Percentiles rank a stretch among this genome's conserved stretches.
phyloP scores from a whole-genome alignment of 2,797 vertebrate species.

The Austrolebias charrua region DNA sequence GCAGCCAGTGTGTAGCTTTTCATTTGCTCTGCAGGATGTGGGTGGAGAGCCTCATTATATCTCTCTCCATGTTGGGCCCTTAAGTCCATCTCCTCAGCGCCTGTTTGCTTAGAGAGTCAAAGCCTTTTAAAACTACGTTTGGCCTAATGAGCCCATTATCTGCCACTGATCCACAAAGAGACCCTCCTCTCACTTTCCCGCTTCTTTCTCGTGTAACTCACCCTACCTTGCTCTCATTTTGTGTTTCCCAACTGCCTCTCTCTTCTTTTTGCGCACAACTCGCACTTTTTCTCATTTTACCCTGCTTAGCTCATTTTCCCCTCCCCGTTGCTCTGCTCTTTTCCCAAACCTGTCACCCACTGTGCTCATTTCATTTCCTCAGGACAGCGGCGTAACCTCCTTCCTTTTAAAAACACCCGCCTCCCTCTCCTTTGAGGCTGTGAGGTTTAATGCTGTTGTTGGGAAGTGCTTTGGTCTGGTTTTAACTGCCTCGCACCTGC shows the following conservation, averaged over 20 bases:
- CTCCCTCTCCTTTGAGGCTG: conserved; percentile 50
- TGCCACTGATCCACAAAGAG: conserved; percentile 82
- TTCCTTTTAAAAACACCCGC: conserved; percentile 61
- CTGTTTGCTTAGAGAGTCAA: conserved; percentile 82
- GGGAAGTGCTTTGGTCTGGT: conserved; percentile 61
- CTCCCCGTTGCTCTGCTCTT: conserved; percentile 34
- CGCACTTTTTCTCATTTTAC: conserved; percentile 32
- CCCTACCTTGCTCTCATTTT: conserved; percentile 43
- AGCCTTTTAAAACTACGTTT: conserved; percentile 79
- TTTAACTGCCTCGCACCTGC: conserved; percentile 75
- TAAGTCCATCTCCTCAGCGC: conserved; percentile 78
- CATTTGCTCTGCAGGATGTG: conserved; percentile 45
- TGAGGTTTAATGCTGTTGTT: conserved; percentile 60
- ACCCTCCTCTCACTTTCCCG: conserved; percentile 61
- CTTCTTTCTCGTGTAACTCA: conserved; percentile 38
- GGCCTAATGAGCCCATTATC: conserved; percentile 85
- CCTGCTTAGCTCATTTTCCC: conserved; percentile 56
- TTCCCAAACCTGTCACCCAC: conserved; percentile 58
- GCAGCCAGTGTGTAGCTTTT: conserved; percentile 61
- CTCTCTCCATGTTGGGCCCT: conserved; percentile 79
- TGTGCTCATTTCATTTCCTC: conserved; percentile 56
- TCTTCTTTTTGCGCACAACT: conserved; percentile 17
- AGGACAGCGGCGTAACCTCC: conserved; percentile 51
- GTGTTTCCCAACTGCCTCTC: conserved; percentile 46
- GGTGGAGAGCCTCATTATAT: conserved; percentile 79